phyloP scores from a whole-genome alignment of 2,113 vertebrate species.

The Siniperca knerii region DNA sequence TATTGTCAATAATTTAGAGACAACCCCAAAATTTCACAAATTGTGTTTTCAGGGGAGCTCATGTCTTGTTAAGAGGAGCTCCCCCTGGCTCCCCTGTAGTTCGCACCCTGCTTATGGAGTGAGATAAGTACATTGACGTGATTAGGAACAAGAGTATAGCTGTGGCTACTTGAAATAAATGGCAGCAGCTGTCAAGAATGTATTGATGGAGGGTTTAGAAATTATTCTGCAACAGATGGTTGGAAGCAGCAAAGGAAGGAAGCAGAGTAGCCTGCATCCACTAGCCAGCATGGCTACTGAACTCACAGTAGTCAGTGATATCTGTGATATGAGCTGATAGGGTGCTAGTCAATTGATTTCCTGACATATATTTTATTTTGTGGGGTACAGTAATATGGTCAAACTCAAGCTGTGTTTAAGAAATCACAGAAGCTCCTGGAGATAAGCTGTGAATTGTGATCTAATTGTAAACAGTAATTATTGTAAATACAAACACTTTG shows the following conservation, averaged over 20 bases:
- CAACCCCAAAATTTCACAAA: too few species aligned
- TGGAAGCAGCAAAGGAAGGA: conserved; percentile 15
- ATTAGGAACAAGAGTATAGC: conserved; percentile 8
- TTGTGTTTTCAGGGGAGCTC: too few species aligned
- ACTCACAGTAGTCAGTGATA: conserved; percentile 11
- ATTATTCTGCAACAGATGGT: conserved; percentile 27
- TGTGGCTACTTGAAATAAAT: conserved; percentile 23
- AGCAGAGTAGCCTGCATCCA: not conserved
- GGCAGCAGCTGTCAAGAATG: conserved; percentile 13
- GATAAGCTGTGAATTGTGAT: conserved; percentile 10
- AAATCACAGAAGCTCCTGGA: conserved; percentile 34
- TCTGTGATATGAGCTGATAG: conserved; percentile 9
- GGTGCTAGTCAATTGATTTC: not conserved
- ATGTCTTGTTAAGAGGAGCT: too few species aligned
- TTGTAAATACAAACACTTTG: conserved; percentile 24
- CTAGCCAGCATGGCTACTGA: conserved; percentile 37
- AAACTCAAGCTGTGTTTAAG: conserved; percentile 27
- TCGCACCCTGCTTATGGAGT: not conserved
- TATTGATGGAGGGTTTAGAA: conserved; percentile 20
- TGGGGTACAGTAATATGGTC: not conserved
- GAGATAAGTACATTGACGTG: conserved; percentile 4
- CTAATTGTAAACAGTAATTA: conserved; percentile 19
- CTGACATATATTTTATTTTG: not conserved
- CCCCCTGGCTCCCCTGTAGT: too few species aligned
- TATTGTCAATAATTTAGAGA: too few species aligned